These are phyloP conservation scores for Melanogrammus aeglefinus DNA, from an alignment of 2,797 vertebrate species.

Conservation along the genomic window DNA sequence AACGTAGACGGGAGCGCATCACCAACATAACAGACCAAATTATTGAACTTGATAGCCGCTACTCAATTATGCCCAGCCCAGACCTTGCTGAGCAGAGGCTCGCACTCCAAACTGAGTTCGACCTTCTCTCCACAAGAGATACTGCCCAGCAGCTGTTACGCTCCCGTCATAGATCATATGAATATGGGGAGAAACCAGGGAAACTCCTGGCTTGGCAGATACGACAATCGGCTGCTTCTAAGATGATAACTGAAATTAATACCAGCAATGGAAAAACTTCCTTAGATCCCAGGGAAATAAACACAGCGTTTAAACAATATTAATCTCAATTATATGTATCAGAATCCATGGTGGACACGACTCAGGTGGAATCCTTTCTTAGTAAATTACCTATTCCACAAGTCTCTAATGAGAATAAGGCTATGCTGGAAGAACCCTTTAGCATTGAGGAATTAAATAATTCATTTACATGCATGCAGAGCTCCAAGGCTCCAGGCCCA, in stretches of 20 bases:
- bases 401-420: conserved; percentile 9
- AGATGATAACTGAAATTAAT: conserved; percentile 8
- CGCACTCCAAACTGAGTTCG: background rate
- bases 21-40: conserved; percentile 6
- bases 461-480: background rate
- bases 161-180: background rate
- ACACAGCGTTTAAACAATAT: conserved; percentile 1
- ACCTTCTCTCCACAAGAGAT: conserved; percentile 8
- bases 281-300: background rate
- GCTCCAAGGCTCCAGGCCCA: background rate
- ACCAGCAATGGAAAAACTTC: background rate
- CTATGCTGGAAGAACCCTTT: conserved; percentile 6
- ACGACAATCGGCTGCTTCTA: conserved; percentile 8
- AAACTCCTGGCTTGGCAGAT: conserved; percentile 17
- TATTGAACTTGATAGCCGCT: background rate
- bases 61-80: background rate
- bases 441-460: conserved; percentile 10
- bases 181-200: conserved; percentile 11
- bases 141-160: background rate
- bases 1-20: background rate
- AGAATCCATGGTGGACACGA: background rate
- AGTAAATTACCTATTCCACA: background rate
- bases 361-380: background rate
- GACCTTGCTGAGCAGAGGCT: background rate
- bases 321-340: conserved; percentile 2